Base-by-base conservation (phyloP, 2,113 vertebrate species). In the Redunca redunca region DNA sequence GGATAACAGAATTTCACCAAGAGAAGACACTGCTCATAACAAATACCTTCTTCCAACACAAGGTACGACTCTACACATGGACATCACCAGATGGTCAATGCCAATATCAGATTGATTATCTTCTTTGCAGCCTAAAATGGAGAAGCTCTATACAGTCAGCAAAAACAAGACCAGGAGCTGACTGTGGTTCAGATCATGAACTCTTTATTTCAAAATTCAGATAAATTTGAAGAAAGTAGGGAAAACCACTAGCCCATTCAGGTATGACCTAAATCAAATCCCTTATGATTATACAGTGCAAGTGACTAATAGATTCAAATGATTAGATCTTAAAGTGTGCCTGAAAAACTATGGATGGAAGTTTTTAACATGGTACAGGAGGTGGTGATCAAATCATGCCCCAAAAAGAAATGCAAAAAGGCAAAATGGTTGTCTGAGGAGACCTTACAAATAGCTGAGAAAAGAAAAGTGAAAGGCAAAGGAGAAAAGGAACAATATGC, bases 11-110 rank as follows among this genome's bases (percentile, higher is more conserved):
- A 71, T 71, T 71, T 71, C 0, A 1, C n/a, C n/a, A 21, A 71
- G 17, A 71, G 64, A 71, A 71, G 0, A 9, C 19, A 21, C n/a
- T 36, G 17, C 64, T 71, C 0, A 0, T 71, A 71, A 21, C 64
- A 71, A 36, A 21, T 71, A 71, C n/a, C n/a, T 4, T 71, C n/a
- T 36, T 36, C 64, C n/a, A 71, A 36, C 8, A 71, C 64, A 36
- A 21, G 17, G 64, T 36, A 71, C 0, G 2, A 71, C n/a, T 71
- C 17, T 71, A 71, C 17, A 36, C 64, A 36, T 71, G 9, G 17
- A 71, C n/a, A 71, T 71, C 17, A 36, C 9, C 64, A 71, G 64
- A 71, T 71, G 64, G 64, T 71, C 64, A 71, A 71, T 71, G 17
- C 9, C 17, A 71, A 21, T 71, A 71, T 71, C 17, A 36, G n/a